These are phyloP conservation scores for Leptinotarsa tumamoca DNA, from an alignment of 2,888 invertebrate species.

Conservation along the genomic window DNA sequence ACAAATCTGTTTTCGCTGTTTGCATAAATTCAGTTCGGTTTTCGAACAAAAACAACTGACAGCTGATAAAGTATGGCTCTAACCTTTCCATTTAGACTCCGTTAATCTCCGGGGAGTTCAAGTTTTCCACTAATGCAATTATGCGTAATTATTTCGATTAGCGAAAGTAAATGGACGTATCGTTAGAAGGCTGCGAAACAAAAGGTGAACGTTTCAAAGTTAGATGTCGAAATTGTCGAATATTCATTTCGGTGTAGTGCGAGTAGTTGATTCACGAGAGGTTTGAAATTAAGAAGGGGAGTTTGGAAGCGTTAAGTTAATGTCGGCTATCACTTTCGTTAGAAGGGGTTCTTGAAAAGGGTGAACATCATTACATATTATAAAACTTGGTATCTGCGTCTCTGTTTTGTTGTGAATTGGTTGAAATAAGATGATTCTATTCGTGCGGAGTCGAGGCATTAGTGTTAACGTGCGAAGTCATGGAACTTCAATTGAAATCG, in stretches of 20 bases:
- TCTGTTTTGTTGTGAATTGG: no score
- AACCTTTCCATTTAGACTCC: constrained; percentile 8
- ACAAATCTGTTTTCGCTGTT: constrained; percentile 28
- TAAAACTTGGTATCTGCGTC: no score
- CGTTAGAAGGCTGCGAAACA: not conserved
- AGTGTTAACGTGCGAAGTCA: no score
- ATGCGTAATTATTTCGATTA: constrained; percentile 14
- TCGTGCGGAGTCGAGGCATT: no score
- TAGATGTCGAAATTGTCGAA: not conserved
- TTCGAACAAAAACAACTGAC: constrained; percentile 30
- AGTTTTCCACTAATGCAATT: constrained; percentile 14
- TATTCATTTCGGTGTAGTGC: not conserved
- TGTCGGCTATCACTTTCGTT: no score
- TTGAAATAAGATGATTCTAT: no score
- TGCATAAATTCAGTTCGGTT: constrained; percentile 22
- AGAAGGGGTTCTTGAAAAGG: no score
- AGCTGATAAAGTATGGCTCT: constrained; percentile 32
- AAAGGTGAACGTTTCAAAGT: not conserved
- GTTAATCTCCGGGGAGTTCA: constrained; percentile 13
- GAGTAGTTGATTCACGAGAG: not conserved
- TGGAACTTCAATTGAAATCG: no score
- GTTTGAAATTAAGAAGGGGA: not conserved
- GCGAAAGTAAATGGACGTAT: constrained; percentile 4
- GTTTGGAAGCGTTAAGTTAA: no score
- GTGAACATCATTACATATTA: no score